These are phyloP conservation scores for Carassius carassius DNA, from an alignment of 2,113 vertebrate genomes.

Conservation along the genomic window DNA sequence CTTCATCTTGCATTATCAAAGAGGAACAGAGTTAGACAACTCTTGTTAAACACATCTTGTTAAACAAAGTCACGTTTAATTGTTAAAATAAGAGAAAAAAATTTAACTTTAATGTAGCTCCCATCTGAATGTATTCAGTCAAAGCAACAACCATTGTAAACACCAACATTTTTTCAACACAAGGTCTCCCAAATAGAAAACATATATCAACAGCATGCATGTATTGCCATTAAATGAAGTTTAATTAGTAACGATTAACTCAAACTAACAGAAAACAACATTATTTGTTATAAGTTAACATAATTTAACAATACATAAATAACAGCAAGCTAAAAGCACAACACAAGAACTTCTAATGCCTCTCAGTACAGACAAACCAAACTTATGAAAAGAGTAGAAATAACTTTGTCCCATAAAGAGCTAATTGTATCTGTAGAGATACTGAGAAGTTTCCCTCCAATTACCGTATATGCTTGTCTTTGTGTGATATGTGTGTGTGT, in stretches of 20 bases:
- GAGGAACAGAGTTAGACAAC: slow-evolving; percentile 10
- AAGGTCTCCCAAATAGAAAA: slow-evolving; percentile 30
- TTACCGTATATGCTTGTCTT: neutral
- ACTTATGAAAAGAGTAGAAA: slow-evolving; percentile 48
- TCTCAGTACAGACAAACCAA: slow-evolving; percentile 57
- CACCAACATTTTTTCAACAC: slow-evolving; percentile 12
- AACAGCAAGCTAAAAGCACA: slow-evolving; percentile 59
- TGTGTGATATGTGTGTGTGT: neutral
- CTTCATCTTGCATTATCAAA: neutral
- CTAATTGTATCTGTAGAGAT: slow-evolving; percentile 7
- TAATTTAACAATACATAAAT: slow-evolving; percentile 52
- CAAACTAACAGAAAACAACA: slow-evolving; percentile 68
- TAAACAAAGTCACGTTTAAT: slow-evolving; percentile 28
- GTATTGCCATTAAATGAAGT: slow-evolving; percentile 40
- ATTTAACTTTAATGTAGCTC: neutral
- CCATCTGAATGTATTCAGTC: neutral
- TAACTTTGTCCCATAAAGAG: slow-evolving; percentile 2
- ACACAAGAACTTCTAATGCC: slow-evolving; percentile 59
- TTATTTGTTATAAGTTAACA: slow-evolving; percentile 44
- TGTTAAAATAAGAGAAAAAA: neutral
- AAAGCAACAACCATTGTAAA: slow-evolving; percentile 3
- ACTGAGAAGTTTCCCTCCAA: slow-evolving; percentile 18
- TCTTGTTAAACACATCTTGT: neutral
- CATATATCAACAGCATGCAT: slow-evolving; percentile 19
- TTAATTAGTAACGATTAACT: slow-evolving; percentile 46